These are phyloP conservation scores for Diorhabda sublineata DNA, from an alignment of 1,140 invertebrate genomes.

Conservation along the genomic window DNA sequence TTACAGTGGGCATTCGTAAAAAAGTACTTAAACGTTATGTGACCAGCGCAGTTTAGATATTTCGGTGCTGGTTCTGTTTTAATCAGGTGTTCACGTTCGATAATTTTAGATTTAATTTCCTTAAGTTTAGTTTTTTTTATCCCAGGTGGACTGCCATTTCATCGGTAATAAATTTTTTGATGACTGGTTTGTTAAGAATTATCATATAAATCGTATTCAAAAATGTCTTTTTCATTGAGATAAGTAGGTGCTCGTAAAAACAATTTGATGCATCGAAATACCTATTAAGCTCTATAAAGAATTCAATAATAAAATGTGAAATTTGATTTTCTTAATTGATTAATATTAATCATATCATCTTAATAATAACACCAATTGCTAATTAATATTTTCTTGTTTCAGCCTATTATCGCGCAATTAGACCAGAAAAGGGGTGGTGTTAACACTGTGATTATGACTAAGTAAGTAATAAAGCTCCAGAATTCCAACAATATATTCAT, in stretches of 20 bases:
- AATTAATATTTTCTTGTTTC: conserved; percentile 32
- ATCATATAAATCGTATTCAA: conserved; percentile 9
- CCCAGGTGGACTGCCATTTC: too few relatives aligned
- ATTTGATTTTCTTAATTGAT: too few relatives aligned
- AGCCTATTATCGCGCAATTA: conserved; percentile 44
- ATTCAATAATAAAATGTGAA: too few relatives aligned
- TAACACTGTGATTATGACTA: conserved; percentile 44
- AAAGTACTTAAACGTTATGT: too few relatives aligned
- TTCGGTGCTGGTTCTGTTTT: too few relatives aligned
- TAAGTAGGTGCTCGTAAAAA: not conserved
- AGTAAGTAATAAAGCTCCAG: conserved; percentile 40
- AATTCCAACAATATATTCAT: conserved; percentile 33
- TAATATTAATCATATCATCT: too few relatives aligned
- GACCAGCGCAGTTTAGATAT: too few relatives aligned
- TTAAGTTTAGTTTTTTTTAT: too few relatives aligned
- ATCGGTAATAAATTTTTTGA: not conserved
- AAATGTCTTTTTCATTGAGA: not conserved
- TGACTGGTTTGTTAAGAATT: conserved; percentile 5
- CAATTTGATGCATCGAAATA: not conserved
- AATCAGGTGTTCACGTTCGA: too few relatives aligned
- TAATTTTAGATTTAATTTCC: too few relatives aligned
- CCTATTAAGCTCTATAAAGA: too few relatives aligned
- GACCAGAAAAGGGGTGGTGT: conserved; percentile 47
- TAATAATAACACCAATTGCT: not conserved
- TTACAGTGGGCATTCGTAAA: too few relatives aligned